Percentiles rank a stretch among this genome's conserved stretches.
Conservation (phyloP, 2,888 invertebrate species). For the Caenorhabditis drosophilae region DNA sequence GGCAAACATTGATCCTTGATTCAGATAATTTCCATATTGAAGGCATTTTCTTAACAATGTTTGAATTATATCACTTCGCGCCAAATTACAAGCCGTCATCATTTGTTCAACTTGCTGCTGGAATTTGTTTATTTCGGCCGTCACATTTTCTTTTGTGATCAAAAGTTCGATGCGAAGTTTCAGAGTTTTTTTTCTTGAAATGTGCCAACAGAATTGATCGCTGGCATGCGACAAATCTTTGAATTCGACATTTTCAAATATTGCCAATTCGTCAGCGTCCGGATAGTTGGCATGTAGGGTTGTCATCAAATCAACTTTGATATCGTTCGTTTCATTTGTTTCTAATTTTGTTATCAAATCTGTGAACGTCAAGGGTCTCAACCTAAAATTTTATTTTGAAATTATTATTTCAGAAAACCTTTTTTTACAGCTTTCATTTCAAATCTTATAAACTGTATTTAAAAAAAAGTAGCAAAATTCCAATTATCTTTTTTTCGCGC, state of each 20-base stretch:
- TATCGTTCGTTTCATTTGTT: conserved; percentile 26
- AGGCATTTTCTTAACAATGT: conserved; percentile 28
- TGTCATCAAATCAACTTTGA: conserved; percentile 34
- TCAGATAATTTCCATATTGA: conserved; percentile 39
- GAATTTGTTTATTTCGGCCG: conserved; percentile 32
- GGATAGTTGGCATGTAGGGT: conserved; percentile 31
- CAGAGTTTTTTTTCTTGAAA: conserved; percentile 24
- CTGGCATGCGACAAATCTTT: conserved; percentile 28
- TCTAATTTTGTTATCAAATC: conserved; percentile 33
- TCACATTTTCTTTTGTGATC: conserved; percentile 31
- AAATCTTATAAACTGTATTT: too few relatives aligned
- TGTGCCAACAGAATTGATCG: conserved; percentile 39
- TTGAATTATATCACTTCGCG: conserved; percentile 28
- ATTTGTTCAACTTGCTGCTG: conserved; percentile 22
- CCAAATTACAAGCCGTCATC: conserved; percentile 13
- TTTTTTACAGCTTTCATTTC: too few relatives aligned
- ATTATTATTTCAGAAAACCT: background rate
- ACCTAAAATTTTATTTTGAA: conserved; percentile 6
- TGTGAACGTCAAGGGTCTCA: conserved; percentile 25
- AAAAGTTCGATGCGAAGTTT: conserved; percentile 29
- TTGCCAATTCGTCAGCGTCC: conserved; percentile 24
- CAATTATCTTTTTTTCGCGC: background rate
- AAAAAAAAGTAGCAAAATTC: background rate
- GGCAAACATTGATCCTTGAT: conserved; percentile 40
- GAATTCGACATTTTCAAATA: conserved; percentile 22